Conservation (phyloP, 2,797 vertebrate species). For the Cossypha caffra region DNA sequence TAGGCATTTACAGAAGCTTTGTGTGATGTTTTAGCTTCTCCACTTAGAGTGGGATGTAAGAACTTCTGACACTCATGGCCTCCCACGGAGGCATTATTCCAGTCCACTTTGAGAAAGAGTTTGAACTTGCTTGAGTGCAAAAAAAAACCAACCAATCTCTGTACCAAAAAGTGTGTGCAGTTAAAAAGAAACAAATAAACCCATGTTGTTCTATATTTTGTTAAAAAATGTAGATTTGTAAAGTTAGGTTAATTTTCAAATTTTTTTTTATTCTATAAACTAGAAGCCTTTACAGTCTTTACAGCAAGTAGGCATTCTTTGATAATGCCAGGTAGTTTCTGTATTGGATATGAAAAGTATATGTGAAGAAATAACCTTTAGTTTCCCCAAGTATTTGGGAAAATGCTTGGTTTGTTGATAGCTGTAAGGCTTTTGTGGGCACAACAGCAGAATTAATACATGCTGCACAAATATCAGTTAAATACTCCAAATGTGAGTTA, state of each 20-base stretch:
- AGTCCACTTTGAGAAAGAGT: neutral
- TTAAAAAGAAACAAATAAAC: neutral
- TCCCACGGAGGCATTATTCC: neutral
- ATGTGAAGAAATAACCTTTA: neutral
- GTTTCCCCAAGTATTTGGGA: neutral
- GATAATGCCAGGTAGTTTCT: neutral
- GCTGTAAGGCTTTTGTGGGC: neutral
- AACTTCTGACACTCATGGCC: neutral
- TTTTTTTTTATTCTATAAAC: neutral
- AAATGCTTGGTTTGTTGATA: neutral
- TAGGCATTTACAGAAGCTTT: neutral
- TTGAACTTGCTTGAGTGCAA: neutral
- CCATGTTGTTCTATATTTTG: neutral
- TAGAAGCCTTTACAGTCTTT: neutral
- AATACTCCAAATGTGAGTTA: neutral
- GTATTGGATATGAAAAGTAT: neutral
- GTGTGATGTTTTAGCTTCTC: neutral
- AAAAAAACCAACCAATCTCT: accelerated
- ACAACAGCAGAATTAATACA: neutral
- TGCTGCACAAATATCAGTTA: neutral
- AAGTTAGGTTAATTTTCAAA: neutral
- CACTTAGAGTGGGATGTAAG: neutral
- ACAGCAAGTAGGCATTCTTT: neutral
- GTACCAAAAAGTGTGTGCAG: neutral
- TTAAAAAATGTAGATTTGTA: neutral